Percentiles rank a stretch among this genome's conserved stretches.
phyloP scores from a whole-genome alignment of 2,797 vertebrate species.

The Adrianichthys oophorus region DNA sequence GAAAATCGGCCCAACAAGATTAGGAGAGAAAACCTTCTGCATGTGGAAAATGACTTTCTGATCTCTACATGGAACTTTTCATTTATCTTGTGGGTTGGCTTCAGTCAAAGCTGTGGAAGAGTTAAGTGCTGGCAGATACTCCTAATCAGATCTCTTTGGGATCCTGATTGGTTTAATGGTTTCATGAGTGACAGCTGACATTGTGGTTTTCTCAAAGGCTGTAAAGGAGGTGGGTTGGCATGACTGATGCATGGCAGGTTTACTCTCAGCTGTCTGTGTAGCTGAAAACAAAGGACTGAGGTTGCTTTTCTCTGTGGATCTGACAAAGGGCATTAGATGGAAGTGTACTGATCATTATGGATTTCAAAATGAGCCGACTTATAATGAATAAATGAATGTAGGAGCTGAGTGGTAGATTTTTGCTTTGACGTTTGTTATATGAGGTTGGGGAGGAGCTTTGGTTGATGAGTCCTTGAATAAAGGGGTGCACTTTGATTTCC shows the following conservation, averaged over 20 bases:
- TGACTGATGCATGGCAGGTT: constrained; percentile 42
- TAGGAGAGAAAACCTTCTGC: constrained; percentile 15
- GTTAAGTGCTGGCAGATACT: constrained; percentile 42
- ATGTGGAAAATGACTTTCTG: constrained; percentile 35
- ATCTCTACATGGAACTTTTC: constrained; percentile 18
- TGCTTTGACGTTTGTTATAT: constrained; percentile 16
- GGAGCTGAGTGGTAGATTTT: constrained; percentile 9
- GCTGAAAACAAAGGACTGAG: constrained; percentile 27
- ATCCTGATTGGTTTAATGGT: constrained; percentile 41
- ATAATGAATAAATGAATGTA: constrained; percentile 27
- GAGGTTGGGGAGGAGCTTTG: constrained; percentile 21
- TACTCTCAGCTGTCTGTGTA: constrained; percentile 42
- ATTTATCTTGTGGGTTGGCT: constrained; percentile 22
- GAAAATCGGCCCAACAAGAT: constrained; percentile 7
- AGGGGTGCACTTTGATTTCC: constrained; percentile 14
- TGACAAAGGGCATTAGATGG: constrained; percentile 59
- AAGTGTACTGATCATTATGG: constrained; percentile 39
- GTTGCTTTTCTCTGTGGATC: constrained; percentile 29
- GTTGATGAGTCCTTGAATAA: constrained; percentile 39
- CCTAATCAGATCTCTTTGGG: constrained; percentile 58
- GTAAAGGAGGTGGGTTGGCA: constrained; percentile 34
- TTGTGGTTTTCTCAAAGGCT: constrained; percentile 59
- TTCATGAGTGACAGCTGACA: constrained; percentile 69
- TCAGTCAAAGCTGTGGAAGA: constrained; percentile 6
- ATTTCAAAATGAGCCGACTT: constrained; percentile 39